These are phyloP conservation scores for Brachyopa scutellaris DNA, from an alignment of 2,888 invertebrate species.

Conservation along the genomic window DNA sequence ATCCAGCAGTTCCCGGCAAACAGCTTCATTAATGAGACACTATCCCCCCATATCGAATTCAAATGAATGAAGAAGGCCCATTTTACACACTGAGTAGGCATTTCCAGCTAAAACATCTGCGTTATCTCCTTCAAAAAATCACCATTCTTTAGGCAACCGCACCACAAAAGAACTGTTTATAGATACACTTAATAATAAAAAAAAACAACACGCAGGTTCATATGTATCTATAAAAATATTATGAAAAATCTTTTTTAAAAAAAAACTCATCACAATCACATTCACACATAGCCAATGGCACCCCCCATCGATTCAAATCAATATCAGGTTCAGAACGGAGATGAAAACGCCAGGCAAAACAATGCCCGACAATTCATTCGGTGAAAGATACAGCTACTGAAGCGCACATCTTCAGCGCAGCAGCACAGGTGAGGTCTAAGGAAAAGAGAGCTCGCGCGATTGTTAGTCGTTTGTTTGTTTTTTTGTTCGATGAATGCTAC, in stretches of 20 bases:
- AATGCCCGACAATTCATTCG: conserved; percentile 51
- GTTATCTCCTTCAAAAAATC: conserved; percentile 53
- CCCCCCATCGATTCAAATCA: conserved; percentile 72
- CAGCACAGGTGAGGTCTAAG: conserved; percentile 62
- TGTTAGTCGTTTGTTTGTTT: conserved; percentile 31
- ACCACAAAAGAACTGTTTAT: conserved; percentile 37
- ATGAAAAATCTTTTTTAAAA: conserved; percentile 49
- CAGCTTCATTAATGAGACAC: conserved; percentile 56
- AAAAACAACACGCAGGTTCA: no score
- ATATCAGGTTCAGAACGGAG: conserved; percentile 59
- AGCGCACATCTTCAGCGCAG: conserved; percentile 34
- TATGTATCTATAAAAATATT: conserved; percentile 49
- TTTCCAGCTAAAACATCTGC: conserved; percentile 62
- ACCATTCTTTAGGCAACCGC: conserved; percentile 34
- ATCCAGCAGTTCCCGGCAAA: conserved; percentile 18
- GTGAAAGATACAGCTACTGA: conserved; percentile 67
- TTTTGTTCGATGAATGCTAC: conserved; percentile 48
- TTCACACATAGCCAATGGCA: conserved; percentile 50
- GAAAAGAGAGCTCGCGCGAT: conserved; percentile 30
- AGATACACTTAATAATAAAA: conserved; percentile 34
- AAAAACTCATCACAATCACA: conserved; percentile 53
- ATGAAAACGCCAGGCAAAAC: conserved; percentile 50
- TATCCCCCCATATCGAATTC: conserved; percentile 29
- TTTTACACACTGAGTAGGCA: conserved; percentile 48
- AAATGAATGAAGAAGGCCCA: conserved; percentile 46